phyloP scores from a whole-genome alignment of 2,888 invertebrate species.

The Encarsia formosa region DNA sequence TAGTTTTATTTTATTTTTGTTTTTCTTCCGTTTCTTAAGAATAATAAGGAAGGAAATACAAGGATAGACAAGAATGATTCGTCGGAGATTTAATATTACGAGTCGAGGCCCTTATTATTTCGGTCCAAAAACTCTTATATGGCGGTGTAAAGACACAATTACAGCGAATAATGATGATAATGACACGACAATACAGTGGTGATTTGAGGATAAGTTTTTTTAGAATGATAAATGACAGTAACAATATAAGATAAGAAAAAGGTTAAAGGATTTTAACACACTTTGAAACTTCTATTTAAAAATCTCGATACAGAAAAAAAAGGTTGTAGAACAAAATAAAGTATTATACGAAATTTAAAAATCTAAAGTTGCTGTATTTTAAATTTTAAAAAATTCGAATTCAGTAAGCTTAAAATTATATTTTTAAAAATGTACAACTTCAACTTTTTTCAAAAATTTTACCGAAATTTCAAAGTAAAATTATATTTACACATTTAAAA shows the following conservation, averaged over 20 bases:
- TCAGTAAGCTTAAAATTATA: no score
- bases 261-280: not conserved
- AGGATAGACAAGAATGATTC: conserved; percentile 18
- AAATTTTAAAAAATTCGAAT: no score
- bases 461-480: no score
- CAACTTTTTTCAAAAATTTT: no score
- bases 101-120: conserved; percentile 21
- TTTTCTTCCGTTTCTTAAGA: conserved; percentile 10
- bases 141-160: conserved; percentile 26
- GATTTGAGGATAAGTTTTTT: conserved; percentile 18
- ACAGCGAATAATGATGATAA: conserved; percentile 25
- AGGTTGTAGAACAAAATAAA: not conserved
- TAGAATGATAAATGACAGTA: conserved; percentile 19
- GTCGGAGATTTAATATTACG: conserved; percentile 21
- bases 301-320: not conserved
- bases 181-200: conserved; percentile 26
- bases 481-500: no score
- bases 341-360: not conserved
- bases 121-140: conserved; percentile 23
- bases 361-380: no score
- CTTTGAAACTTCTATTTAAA: conserved; percentile 11
- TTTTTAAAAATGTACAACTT: no score
- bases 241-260: conserved; percentile 14
- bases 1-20: conserved; percentile 7
- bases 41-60: conserved; percentile 8